A percentile compares a stretch with the other conserved stretches of the same genome.
These are phyloP conservation scores for Nomada hirtipes DNA, from an alignment of 2,888 invertebrate species.

Conservation along the genomic window DNA sequence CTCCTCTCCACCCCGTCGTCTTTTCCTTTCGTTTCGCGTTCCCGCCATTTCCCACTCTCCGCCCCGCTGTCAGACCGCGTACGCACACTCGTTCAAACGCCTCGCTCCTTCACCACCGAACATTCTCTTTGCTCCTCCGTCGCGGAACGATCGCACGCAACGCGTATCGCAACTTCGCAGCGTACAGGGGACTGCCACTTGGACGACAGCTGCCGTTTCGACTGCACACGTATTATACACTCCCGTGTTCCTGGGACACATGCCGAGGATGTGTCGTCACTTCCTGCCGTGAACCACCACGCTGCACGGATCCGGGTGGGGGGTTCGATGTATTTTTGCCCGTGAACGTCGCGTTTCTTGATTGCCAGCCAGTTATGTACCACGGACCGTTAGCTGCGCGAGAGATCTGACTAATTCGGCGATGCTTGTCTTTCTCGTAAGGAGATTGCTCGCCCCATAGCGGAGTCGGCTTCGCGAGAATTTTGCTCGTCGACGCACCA, in stretches of 20 bases:
- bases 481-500: background rate
- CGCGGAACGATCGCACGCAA: background rate
- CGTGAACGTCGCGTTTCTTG: background rate
- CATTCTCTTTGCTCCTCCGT: constrained; percentile 13
- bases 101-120: constrained; percentile 15
- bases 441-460: background rate
- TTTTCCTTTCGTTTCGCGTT: constrained; percentile 17
- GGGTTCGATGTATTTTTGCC: constrained; percentile 28
- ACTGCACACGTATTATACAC: constrained; percentile 45
- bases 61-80: background rate
- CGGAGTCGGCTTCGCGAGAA: background rate
- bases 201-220: constrained; percentile 77
- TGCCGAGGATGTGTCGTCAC: constrained; percentile 78
- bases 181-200: constrained; percentile 75
- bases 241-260: constrained; percentile 55
- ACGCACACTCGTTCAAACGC: background rate
- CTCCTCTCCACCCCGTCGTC: constrained; percentile 10
- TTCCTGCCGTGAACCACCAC: constrained; percentile 70
- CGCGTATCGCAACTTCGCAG: constrained; percentile 38
- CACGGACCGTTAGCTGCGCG: constrained; percentile 24
- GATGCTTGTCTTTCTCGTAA: background rate
- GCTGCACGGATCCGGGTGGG: background rate
- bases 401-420: background rate
- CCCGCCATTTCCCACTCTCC: constrained; percentile 12
- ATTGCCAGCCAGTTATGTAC: background rate